phyloP scores from a whole-genome alignment of 2,113 vertebrate genomes.

The Verasper variegatus region DNA sequence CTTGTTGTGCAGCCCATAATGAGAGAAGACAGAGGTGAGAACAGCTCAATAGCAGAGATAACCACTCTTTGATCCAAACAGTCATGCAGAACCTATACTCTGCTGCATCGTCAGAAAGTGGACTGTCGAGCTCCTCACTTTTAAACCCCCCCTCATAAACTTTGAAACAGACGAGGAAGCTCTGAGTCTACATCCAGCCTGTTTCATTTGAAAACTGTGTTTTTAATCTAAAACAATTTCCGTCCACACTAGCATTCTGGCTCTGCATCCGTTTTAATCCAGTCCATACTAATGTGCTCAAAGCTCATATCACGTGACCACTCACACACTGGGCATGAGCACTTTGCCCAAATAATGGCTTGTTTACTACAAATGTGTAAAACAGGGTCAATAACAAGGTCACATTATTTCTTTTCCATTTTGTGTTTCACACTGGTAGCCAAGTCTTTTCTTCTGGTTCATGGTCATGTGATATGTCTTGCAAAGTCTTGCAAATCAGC shows the following conservation, averaged over 20 bases:
- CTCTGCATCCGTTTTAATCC: neutral
- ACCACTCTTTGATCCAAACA: slow-evolving; percentile 93
- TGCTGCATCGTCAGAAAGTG: slow-evolving; percentile 85
- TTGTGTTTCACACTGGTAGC: too few species aligned
- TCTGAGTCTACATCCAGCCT: neutral
- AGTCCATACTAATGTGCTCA: neutral
- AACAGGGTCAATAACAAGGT: too few species aligned
- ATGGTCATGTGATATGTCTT: too few species aligned
- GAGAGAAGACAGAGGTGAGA: slow-evolving; percentile 96
- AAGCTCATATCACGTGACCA: neutral
- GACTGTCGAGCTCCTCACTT: slow-evolving; percentile 83
- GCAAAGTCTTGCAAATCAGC: too few species aligned
- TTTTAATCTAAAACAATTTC: neutral
- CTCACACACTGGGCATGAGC: neutral
- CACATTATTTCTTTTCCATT: too few species aligned
- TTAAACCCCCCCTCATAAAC: slow-evolving; percentile 85
- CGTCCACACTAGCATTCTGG: neutral
- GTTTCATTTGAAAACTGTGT: neutral
- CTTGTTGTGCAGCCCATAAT: slow-evolving; percentile 88
- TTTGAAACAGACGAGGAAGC: slow-evolving; percentile 67
- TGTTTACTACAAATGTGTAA: too few species aligned
- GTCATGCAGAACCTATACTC: slow-evolving; percentile 86
- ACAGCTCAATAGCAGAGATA: slow-evolving; percentile 96
- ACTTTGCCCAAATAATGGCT: too few species aligned
- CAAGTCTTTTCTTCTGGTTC: too few species aligned